Conservation (phyloP, 1,140 invertebrate species). For the Euborellia annulipes region DNA sequence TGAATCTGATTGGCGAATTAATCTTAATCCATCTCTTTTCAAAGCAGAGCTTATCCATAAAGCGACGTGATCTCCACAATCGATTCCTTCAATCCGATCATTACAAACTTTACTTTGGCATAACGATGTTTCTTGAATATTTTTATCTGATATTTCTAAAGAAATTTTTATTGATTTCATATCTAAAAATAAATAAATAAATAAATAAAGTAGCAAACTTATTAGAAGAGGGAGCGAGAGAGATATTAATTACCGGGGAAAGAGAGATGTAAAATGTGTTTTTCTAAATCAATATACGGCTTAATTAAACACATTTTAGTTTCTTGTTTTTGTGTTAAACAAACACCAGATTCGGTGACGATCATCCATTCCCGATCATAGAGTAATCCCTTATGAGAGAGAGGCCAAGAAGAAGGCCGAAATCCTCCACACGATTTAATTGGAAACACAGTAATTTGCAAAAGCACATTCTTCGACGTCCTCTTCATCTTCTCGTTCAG, state of each 20-base stretch:
- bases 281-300: constrained; percentile 49
- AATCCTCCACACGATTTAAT: constrained; percentile 84
- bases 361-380: constrained; percentile 92
- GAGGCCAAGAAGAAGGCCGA: constrained; percentile 51
- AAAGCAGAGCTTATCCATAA: constrained; percentile 58
- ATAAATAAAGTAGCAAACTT: no score
- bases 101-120: constrained; percentile 73
- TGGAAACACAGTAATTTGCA: constrained; percentile 72
- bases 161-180: constrained; percentile 31
- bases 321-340: constrained; percentile 76
- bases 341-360: constrained; percentile 55
- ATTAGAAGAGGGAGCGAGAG: no score
- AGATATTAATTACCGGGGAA: constrained; percentile 59
- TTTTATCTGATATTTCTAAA: constrained; percentile 19
- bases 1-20: constrained; percentile 42
- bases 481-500: no score
- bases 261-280: constrained; percentile 41
- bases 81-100: constrained; percentile 56
- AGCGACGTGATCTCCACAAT: constrained; percentile 66
- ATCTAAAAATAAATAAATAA: constrained; percentile 26
- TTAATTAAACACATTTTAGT: constrained; percentile 63
- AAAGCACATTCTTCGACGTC: constrained; percentile 23
- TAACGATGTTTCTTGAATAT: constrained; percentile 26
- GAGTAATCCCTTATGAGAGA: constrained; percentile 56
- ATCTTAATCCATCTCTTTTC: constrained; percentile 42